Evolutionary conservation across 2,797 vertebrate species (phyloP), one percentile per base, ranked within the genome.

Genomic region (Philypnodon macrostomus): DNA sequence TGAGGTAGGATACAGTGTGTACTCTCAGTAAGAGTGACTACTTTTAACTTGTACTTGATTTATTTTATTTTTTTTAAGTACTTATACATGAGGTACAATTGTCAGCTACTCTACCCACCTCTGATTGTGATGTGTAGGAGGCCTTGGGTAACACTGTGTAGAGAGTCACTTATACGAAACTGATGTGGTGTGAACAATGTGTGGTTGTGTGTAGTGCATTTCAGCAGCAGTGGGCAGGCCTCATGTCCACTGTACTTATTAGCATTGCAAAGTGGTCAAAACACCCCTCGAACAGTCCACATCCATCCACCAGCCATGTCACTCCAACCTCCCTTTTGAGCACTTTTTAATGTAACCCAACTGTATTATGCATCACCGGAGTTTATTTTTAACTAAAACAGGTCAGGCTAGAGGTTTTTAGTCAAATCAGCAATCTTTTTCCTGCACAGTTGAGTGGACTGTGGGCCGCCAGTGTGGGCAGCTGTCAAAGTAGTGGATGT

Each of bases 341-440:
- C 68, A 63, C 46, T 77, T 84, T 83, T 71, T 83, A 72, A 81
- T 74, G 76, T 35, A 80, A 60, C 46, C 56, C 51, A 15, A 31
- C 81, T 86, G 57, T 68, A 86, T 83, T 80, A 86, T 88, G 73
- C 62, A 71, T 58, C 51, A 52, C 66, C 63, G 39, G 47, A 67
- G 54, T 60, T 32, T 51, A 47, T 65, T 40, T 60, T 54, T 33
- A 12, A 10, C 35, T 33, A 49, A 77, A 74, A 53, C 52, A 57
- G 36, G 63, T 54, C 58, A 34, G 42, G 57, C 30, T 23, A 39
- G 4, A 2, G 75, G 78, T n/a, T 84, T 87, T 82, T 80, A 85
- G 77, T 81, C 67, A 81, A 83, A 85, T 82, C 73, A 75, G 70
- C 77, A 77, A 59, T 45, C 60, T 70, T 76, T 68, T 75, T 58